Percentiles rank a stretch among this genome's conserved stretches.
These are phyloP conservation scores for Geopemphigus sp. DNA, from an alignment of 1,140 invertebrate genomes.

Conservation along the genomic window DNA sequence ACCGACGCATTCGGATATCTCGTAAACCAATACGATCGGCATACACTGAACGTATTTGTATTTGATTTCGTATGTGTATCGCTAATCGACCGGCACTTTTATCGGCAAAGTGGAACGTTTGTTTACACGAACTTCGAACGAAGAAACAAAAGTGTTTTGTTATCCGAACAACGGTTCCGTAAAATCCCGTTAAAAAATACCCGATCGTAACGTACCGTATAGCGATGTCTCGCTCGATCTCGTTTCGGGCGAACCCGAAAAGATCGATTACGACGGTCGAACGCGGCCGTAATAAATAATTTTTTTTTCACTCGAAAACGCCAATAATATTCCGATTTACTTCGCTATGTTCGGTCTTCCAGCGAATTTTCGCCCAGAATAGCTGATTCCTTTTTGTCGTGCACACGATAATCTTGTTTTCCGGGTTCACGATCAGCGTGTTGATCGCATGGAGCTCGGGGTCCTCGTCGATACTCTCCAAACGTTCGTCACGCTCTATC, in stretches of 20 bases:
- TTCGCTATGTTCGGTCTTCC: neutral
- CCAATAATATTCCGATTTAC: no score
- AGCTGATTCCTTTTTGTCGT: slow-evolving; percentile 65
- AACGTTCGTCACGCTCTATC: no score
- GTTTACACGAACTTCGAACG: neutral
- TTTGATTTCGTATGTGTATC: neutral
- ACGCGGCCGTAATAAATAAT: no score
- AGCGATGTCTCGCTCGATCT: no score
- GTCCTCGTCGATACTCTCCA: no score
- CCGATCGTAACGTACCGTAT: neutral
- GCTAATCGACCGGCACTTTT: neutral
- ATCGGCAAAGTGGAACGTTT: neutral
- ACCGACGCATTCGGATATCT: no score
- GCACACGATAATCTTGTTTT: slow-evolving; percentile 60
- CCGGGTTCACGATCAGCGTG: slow-evolving; percentile 60
- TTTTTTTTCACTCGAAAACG: no score
- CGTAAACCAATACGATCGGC: no score
- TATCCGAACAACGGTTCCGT: neutral
- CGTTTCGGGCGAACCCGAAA: no score
- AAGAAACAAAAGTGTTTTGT: neutral
- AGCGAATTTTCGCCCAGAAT: slow-evolving; percentile 57
- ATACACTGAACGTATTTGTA: neutral
- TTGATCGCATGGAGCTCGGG: neutral
- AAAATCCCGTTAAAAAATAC: neutral
- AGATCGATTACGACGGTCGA: no score